These are phyloP conservation scores for Nomada goodeniana DNA, from an alignment of 2,888 invertebrate genomes.

Conservation along the genomic window DNA sequence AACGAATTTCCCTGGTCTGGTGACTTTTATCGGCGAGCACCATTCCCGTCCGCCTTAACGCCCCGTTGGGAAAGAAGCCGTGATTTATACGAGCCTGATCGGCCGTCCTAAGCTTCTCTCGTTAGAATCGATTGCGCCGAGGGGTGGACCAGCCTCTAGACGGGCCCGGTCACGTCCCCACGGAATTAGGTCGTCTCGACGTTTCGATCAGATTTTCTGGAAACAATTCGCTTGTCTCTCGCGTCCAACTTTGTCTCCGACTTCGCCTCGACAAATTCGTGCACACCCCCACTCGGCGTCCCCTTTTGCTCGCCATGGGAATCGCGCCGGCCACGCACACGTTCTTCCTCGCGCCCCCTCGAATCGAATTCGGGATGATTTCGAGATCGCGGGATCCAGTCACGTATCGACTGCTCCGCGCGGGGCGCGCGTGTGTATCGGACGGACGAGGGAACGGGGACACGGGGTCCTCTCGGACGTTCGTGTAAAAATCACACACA, in stretches of 20 bases:
- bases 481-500: slow-evolving; percentile 1
- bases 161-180: slow-evolving; percentile 40
- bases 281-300: background rate
- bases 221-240: slow-evolving; percentile 58
- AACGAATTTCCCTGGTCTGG: slow-evolving; percentile 37
- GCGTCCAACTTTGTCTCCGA: slow-evolving; percentile 1
- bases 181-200: slow-evolving; percentile 65
- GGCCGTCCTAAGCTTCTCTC: slow-evolving; percentile 66
- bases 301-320: background rate
- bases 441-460: too few relatives aligned
- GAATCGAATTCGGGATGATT: too few relatives aligned
- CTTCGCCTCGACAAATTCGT: slow-evolving; percentile 25
- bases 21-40: slow-evolving; percentile 65
- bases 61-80: slow-evolving; percentile 49
- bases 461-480: too few relatives aligned
- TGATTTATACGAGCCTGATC: slow-evolving; percentile 68
- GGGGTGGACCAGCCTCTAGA: slow-evolving; percentile 34
- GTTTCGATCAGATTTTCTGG: slow-evolving; percentile 55
- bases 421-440: background rate
- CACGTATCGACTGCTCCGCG: too few relatives aligned
- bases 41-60: slow-evolving; percentile 64
- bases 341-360: too few relatives aligned
- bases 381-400: too few relatives aligned
- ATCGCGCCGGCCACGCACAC: too few relatives aligned
- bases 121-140: slow-evolving; percentile 68